Conservation (phyloP, 2,113 vertebrate genomes). For the Pogona vitticeps region DNA sequence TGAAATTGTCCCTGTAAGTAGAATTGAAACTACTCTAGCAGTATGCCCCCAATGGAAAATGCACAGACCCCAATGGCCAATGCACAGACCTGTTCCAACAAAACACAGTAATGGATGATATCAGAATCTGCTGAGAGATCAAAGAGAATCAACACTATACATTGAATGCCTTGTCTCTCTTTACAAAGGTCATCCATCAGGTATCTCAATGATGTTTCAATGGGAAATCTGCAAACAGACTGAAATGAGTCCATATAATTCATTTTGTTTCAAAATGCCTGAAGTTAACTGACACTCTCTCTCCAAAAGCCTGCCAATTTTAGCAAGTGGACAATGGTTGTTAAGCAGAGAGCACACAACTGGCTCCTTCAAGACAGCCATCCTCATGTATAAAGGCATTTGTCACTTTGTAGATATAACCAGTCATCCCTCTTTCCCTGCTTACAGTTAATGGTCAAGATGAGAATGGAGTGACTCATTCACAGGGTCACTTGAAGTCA, state of each 20-base stretch:
- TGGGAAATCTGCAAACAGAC: too few species aligned
- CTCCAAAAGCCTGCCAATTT: background rate
- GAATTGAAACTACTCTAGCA: background rate
- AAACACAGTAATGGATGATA: background rate
- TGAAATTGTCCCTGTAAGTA: background rate
- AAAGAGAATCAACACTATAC: background rate
- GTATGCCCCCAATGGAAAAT: background rate
- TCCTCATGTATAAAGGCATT: background rate
- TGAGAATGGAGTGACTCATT: too few species aligned
- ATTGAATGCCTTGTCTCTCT: background rate
- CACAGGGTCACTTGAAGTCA: too few species aligned
- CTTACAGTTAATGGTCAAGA: background rate
- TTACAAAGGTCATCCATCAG: background rate
- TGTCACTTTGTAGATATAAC: background rate
- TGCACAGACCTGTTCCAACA: background rate
- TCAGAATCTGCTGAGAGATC: background rate
- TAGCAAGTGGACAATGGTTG: background rate
- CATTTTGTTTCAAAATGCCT: background rate
- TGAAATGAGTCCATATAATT: background rate
- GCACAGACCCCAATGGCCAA: background rate
- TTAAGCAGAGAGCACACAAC: background rate
- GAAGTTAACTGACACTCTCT: background rate
- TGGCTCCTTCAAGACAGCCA: background rate
- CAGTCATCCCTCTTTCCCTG: background rate
- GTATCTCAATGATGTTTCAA: too few species aligned